These are phyloP conservation scores for Onchidella celtica DNA, from an alignment of 2,888 invertebrate genomes.

Conservation along the genomic window DNA sequence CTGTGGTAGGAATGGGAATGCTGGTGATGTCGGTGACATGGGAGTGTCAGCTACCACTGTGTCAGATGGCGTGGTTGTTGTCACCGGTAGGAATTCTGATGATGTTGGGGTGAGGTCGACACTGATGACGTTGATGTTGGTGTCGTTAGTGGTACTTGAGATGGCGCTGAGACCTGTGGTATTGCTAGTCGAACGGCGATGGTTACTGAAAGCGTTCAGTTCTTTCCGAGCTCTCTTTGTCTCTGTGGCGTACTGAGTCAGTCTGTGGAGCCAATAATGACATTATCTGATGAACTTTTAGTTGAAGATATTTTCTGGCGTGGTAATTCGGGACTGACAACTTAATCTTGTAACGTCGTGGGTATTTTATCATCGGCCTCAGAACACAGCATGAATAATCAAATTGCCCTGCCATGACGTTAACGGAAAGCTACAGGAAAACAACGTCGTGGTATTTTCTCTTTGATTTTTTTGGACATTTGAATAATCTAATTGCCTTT, in stretches of 20 bases:
- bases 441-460: too few species aligned
- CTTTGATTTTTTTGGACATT: too few species aligned
- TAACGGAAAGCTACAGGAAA: too few species aligned
- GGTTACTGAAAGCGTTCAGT: conserved; percentile 52
- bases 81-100: neutral
- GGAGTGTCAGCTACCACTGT: neutral
- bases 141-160: conserved; percentile 23
- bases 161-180: conserved; percentile 9
- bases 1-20: neutral
- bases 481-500: too few species aligned
- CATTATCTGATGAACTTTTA: neutral
- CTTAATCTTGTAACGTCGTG: too few species aligned
- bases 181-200: conserved; percentile 17
- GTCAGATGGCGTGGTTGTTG: neutral
- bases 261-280: conserved; percentile 19
- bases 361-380: too few species aligned
- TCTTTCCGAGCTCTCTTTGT: conserved; percentile 59
- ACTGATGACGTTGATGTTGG: neutral
- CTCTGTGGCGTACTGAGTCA: conserved; percentile 52
- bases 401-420: too few species aligned
- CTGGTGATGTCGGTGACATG: neutral
- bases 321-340: too few species aligned
- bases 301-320: too few species aligned
- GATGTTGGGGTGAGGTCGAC: conserved; percentile 6
- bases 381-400: too few species aligned